Conservation (phyloP, 1,140 invertebrate genomes). For the Ylistrum balloti region DNA sequence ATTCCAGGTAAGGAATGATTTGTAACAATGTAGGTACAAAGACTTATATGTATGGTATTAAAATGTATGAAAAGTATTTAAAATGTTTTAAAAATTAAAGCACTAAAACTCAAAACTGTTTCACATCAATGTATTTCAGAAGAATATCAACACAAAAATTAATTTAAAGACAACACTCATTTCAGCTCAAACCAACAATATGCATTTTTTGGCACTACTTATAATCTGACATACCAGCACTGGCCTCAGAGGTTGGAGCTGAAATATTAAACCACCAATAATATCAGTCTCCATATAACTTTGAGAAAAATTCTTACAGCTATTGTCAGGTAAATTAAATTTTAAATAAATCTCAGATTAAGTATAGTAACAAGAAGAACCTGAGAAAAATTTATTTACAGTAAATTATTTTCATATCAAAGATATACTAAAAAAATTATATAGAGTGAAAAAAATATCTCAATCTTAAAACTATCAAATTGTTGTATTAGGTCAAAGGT, state of each 20-base stretch:
- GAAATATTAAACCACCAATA: background rate
- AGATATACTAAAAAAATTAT: no score
- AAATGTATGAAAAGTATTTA: no score
- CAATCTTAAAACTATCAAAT: no score
- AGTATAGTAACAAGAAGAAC: no score
- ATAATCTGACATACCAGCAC: background rate
- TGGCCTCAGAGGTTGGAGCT: background rate
- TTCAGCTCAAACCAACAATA: background rate
- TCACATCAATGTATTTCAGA: background rate
- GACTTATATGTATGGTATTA: no score
- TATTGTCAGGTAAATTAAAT: no score
- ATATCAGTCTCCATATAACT: background rate
- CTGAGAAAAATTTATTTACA: no score
- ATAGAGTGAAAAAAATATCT: no score
- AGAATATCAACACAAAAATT: background rate
- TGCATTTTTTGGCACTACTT: background rate
- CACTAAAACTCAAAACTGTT: background rate
- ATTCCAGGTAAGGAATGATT: background rate
- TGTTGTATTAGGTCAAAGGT: no score
- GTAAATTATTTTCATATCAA: no score
- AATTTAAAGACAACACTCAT: conserved; percentile 25
- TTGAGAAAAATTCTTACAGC: background rate
- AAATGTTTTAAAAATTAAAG: background rate
- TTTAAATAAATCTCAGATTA: no score
- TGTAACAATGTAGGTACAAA: no score